Evolutionary conservation across 2,888 invertebrate species (phyloP).

Genomic region (Megaustenia siamemsis): DNA sequence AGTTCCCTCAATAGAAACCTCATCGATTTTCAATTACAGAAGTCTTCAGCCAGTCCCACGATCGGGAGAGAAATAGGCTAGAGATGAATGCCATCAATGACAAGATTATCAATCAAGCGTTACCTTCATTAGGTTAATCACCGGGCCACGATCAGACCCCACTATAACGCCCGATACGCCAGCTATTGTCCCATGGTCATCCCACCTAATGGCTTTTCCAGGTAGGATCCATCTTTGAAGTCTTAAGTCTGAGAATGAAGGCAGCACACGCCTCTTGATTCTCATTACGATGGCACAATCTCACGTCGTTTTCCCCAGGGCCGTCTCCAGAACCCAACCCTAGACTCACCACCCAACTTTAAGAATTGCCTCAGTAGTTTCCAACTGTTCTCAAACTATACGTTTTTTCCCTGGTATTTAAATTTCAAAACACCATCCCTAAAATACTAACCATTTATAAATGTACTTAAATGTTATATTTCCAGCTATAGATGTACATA

Average conservation of each 20-base stretch:
- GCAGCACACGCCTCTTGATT: constrained; percentile 33
- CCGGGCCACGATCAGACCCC: constrained; percentile 38
- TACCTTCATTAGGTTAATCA: constrained; percentile 50
- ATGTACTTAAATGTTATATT: too few species aligned
- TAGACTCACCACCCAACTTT: not conserved
- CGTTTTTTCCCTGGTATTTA: too few species aligned
- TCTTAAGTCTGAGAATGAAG: constrained; percentile 36
- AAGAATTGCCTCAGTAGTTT: too few species aligned
- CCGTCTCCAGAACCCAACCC: not conserved
- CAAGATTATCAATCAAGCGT: constrained; percentile 53
- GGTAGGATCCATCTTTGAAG: constrained; percentile 49
- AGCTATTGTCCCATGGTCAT: constrained; percentile 39
- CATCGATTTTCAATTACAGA: constrained; percentile 49
- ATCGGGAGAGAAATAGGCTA: constrained; percentile 34
- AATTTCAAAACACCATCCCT: too few species aligned
- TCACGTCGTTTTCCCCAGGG: constrained; percentile 5
- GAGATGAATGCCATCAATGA: constrained; percentile 42
- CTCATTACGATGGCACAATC: not conserved
- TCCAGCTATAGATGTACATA: not conserved
- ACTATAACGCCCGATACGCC: constrained; percentile 25
- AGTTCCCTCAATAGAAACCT: not conserved
- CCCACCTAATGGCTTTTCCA: constrained; percentile 48
- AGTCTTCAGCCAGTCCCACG: constrained; percentile 19
- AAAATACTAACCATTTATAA: too few species aligned
- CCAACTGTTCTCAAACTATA: too few species aligned